Percentiles rank a stretch among this genome's conserved stretches.
phyloP scores from a whole-genome alignment of 2,113 vertebrate genomes.

The Campylorhamphus procurvoides region DNA sequence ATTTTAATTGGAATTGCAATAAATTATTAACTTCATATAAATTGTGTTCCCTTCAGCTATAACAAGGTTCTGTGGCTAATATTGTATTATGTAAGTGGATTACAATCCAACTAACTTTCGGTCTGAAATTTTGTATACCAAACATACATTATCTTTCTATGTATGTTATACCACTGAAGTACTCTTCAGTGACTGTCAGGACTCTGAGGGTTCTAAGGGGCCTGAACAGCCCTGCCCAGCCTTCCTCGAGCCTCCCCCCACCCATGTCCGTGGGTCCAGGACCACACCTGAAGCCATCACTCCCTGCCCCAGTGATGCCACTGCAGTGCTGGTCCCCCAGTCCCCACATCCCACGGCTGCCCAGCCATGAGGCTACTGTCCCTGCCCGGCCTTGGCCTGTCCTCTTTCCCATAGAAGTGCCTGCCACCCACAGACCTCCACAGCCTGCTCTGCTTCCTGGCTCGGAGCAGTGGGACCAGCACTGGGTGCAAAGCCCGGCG shows the following conservation, averaged over 20 bases:
- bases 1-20: neutral
- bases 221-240: neutral
- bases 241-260: accelerated
- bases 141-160: neutral
- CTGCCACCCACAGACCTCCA: accelerated
- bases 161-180: neutral
- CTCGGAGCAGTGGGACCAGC: neutral
- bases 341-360: neutral
- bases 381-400: neutral
- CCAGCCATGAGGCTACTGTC: neutral
- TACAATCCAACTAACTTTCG: neutral
- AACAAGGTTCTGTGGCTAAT: neutral
- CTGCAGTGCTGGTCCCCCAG: neutral
- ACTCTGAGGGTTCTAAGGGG: neutral
- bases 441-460: neutral
- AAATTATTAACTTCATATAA: neutral
- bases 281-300: neutral
- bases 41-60: neutral
- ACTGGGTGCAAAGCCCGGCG: neutral
- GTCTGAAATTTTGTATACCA: neutral
- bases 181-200: neutral
- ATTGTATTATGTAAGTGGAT: accelerated
- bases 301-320: accelerated
- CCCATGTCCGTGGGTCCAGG: accelerated
- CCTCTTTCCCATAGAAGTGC: neutral